Percentiles rank a stretch among this genome's conserved stretches.
Conservation (phyloP, 2,888 invertebrate genomes). For the Pterostichus niger region DNA sequence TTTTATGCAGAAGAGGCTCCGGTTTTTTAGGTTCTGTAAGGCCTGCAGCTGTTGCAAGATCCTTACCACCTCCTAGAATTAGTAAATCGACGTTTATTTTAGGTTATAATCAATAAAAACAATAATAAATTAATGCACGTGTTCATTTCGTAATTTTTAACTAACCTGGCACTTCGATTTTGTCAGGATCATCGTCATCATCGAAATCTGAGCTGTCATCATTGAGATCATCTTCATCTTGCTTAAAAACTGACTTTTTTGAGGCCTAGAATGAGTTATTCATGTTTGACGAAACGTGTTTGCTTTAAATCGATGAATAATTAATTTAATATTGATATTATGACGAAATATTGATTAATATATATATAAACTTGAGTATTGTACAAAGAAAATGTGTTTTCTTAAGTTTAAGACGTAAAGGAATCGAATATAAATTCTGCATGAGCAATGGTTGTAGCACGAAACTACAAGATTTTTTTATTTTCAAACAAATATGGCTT, state of each 20-base stretch:
- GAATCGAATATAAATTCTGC: too few species aligned
- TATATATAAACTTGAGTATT: not conserved
- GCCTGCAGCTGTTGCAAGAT: conserved; percentile 89
- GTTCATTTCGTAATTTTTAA: conserved; percentile 7
- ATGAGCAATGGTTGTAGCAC: conserved; percentile 61
- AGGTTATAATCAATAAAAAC: too few species aligned
- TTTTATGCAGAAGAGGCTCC: conserved; percentile 70
- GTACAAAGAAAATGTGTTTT: not conserved
- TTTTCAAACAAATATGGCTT: conserved; percentile 76
- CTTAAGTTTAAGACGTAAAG: not conserved
- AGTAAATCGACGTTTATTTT: conserved; percentile 68
- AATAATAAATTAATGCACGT: not conserved
- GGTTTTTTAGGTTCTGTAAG: conserved; percentile 77
- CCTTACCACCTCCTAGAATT: conserved; percentile 89
- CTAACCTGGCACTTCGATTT: conserved; percentile 92
- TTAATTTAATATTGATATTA: conserved; percentile 53
- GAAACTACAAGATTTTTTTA: conserved; percentile 71
- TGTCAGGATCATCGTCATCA: conserved; percentile 94
- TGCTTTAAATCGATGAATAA: conserved; percentile 35
- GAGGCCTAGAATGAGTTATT: conserved; percentile 70
- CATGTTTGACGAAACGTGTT: conserved; percentile 26
- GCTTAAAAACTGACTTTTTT: conserved; percentile 73
- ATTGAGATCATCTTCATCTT: conserved; percentile 75
- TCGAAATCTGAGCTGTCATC: conserved; percentile 85
- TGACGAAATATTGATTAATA: not conserved